These are phyloP conservation scores for Latheticus oryzae DNA, from an alignment of 2,888 invertebrate genomes.

Conservation along the genomic window DNA sequence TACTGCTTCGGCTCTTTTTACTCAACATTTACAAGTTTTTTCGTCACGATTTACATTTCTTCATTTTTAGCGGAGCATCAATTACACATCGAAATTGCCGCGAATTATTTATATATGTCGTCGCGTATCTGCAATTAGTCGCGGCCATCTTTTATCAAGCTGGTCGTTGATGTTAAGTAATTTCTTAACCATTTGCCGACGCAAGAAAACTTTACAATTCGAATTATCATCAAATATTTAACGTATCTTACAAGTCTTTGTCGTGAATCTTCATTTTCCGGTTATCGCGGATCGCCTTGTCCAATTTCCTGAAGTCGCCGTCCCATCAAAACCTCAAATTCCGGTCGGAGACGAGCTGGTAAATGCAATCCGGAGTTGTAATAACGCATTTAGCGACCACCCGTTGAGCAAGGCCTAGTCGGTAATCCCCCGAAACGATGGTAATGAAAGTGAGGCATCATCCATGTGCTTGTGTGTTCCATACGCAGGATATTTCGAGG, in stretches of 20 bases:
- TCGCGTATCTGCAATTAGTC: constrained; percentile 20
- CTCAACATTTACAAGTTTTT: constrained; percentile 26
- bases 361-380: constrained; percentile 46
- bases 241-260: neutral
- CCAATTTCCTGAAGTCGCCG: constrained; percentile 29
- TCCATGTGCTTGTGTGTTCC: constrained; percentile 24
- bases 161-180: too few relatives aligned
- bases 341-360: constrained; percentile 26
- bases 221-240: too few relatives aligned
- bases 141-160: constrained; percentile 32
- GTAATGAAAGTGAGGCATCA: constrained; percentile 55
- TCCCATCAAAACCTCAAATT: constrained; percentile 26
- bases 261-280: neutral
- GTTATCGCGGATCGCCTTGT: constrained; percentile 3
- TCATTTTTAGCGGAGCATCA: constrained; percentile 39
- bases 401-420: constrained; percentile 55
- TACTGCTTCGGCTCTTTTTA: constrained; percentile 31
- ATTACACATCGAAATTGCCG: constrained; percentile 31
- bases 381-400: constrained; percentile 62
- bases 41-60: constrained; percentile 40
- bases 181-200: neutral
- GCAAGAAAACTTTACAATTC: too few relatives aligned
- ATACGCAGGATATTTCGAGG: constrained; percentile 45
- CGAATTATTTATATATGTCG: constrained; percentile 35
- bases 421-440: constrained; percentile 50